phyloP scores from a whole-genome alignment of 2,113 vertebrate genomes.

The Coryphaenoides rupestris region DNA sequence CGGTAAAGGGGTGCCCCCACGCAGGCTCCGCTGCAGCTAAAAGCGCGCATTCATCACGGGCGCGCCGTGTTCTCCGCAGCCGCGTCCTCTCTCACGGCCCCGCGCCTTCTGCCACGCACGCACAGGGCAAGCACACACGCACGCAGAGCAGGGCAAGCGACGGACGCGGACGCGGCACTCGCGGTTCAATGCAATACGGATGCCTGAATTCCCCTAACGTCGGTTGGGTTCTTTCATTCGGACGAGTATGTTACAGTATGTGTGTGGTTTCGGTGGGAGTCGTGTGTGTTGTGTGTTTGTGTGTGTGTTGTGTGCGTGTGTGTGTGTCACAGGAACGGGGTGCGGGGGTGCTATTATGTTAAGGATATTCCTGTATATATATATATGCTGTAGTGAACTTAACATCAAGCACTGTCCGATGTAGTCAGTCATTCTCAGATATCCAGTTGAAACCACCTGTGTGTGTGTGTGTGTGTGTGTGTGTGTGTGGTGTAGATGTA shows the following conservation, averaged over 20 bases:
- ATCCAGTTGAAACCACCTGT: too few relatives aligned
- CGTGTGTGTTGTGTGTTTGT: background rate
- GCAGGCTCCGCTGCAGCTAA: slow-evolving; percentile 65
- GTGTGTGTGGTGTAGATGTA: too few relatives aligned
- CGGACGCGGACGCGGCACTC: too few relatives aligned
- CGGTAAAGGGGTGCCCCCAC: too few relatives aligned
- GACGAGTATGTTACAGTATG: background rate
- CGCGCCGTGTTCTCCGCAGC: slow-evolving; percentile 43
- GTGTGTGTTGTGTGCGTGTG: background rate
- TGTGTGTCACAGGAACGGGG: background rate
- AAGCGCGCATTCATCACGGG: slow-evolving; percentile 71
- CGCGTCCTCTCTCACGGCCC: background rate
- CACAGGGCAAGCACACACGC: slow-evolving; percentile 1
- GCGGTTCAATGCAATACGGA: too few relatives aligned
- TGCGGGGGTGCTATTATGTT: too few relatives aligned
- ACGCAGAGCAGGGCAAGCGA: too few relatives aligned
- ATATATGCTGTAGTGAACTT: too few relatives aligned
- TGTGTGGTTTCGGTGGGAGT: background rate
- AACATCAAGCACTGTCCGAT: too few relatives aligned
- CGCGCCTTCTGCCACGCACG: background rate
- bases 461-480: background rate
- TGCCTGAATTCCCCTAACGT: too few relatives aligned
- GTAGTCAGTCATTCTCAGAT: too few relatives aligned
- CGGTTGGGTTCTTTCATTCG: background rate
- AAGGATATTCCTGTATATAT: too few relatives aligned